Evolutionary conservation across 2,888 invertebrate genomes (phyloP).

Genomic region (Rhogogaster chlorosoma): DNA sequence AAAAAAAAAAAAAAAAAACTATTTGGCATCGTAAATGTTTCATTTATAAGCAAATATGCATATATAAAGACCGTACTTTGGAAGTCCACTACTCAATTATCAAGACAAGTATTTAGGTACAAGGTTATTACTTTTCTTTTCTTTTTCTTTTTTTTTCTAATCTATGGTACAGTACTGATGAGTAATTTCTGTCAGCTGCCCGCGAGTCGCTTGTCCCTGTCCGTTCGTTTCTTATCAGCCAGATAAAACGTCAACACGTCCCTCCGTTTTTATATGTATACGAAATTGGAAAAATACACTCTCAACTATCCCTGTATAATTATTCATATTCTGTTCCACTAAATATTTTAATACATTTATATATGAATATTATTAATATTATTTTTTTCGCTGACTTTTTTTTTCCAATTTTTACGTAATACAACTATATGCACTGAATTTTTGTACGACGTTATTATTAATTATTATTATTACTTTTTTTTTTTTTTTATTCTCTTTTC

Average conservation of each 20-base stretch:
- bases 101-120: constrained; percentile 14
- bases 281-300: constrained; percentile 51
- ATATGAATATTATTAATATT: constrained; percentile 6
- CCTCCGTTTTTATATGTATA: constrained; percentile 26
- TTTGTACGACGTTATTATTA: not conserved
- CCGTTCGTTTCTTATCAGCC: not conserved
- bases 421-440: not conserved
- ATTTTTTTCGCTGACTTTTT: not conserved
- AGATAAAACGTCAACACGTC: not conserved
- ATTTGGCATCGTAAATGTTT: not conserved
- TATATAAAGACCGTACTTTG: not conserved
- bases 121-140: not conserved
- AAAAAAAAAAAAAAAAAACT: not conserved
- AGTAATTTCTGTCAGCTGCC: not conserved
- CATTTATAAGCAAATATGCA: not conserved
- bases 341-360: not conserved
- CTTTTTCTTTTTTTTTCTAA: not conserved
- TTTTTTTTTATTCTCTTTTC: not conserved
- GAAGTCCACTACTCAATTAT: not conserved
- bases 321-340: constrained; percentile 1
- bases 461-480: not conserved
- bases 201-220: not conserved
- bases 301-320: constrained; percentile 24
- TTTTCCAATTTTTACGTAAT: not conserved
- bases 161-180: not conserved